Percentiles rank a stretch among this genome's conserved stretches.
Evolutionary conservation across 2,113 vertebrate genomes (phyloP).

Genomic region (Psilopsiagon aymara): DNA sequence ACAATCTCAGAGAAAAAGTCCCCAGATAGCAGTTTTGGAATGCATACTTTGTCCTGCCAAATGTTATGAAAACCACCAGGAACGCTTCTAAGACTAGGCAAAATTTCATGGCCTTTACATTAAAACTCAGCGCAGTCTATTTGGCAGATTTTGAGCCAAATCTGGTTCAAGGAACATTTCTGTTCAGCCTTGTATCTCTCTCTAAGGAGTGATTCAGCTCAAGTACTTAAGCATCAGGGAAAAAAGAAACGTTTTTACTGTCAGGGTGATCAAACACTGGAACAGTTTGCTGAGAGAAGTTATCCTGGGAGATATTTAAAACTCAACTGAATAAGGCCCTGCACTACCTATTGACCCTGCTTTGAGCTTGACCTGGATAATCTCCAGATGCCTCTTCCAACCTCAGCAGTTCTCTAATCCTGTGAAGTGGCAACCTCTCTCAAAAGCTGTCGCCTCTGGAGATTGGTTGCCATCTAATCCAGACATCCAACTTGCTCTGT

Average conservation of each 20-base stretch:
- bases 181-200: not conserved
- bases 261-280: not conserved
- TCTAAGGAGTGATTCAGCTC: not conserved
- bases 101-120: not conserved
- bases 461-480: not conserved
- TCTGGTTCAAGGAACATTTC: not conserved
- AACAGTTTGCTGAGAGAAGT: not conserved
- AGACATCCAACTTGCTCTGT: not conserved
- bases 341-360: not conserved
- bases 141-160: not conserved
- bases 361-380: not conserved
- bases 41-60: not conserved
- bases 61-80: not conserved
- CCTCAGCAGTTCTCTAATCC: not conserved
- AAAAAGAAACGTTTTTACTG: not conserved
- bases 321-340: not conserved
- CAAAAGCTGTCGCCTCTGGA: not conserved
- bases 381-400: not conserved
- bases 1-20: not conserved
- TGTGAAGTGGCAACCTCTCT: not conserved
- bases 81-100: not conserved
- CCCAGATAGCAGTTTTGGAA: conserved; percentile 3
- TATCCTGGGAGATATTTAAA: not conserved
- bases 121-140: not conserved
- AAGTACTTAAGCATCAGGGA: not conserved